Evolutionary conservation across 2,113 vertebrate species (phyloP).

Genomic region (Halcyon malimbica): DNA sequence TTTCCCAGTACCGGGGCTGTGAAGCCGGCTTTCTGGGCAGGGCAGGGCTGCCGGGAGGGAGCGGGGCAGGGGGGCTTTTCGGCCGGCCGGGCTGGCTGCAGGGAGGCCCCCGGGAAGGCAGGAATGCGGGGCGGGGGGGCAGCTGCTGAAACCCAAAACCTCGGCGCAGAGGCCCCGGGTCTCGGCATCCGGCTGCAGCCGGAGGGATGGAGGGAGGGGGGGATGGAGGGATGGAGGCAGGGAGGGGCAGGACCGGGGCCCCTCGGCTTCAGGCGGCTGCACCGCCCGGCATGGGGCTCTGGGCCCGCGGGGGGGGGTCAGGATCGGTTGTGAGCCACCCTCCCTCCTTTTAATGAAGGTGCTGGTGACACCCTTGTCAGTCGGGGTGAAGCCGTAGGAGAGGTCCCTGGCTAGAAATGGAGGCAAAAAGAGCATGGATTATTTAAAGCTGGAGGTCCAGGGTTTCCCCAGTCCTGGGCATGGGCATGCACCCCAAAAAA

Average conservation of each 20-base stretch:
- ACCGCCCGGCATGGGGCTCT: too few relatives aligned
- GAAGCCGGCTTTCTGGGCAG: neutral
- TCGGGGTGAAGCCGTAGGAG: rapidly evolving
- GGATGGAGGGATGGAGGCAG: neutral
- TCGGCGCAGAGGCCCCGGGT: neutral
- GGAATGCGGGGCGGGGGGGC: neutral
- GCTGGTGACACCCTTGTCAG: neutral
- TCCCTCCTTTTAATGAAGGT: neutral
- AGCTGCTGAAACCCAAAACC: constrained; percentile 10
- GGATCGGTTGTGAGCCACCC: neutral
- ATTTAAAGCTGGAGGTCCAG: neutral
- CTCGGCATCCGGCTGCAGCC: neutral
- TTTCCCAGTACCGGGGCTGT: neutral
- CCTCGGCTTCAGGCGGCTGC: neutral
- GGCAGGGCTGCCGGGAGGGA: neutral
- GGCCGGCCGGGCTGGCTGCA: neutral
- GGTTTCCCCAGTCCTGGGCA: rapidly evolving
- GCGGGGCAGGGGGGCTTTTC: neutral
- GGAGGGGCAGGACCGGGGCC: neutral
- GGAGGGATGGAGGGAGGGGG: neutral
- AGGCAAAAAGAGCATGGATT: neutral
- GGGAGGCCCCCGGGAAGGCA: neutral
- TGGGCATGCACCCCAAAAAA: rapidly evolving
- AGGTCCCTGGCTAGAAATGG: neutral
- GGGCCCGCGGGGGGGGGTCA: neutral